phyloP scores from a whole-genome alignment of 2,888 invertebrate genomes.

The Volucella zonaria region DNA sequence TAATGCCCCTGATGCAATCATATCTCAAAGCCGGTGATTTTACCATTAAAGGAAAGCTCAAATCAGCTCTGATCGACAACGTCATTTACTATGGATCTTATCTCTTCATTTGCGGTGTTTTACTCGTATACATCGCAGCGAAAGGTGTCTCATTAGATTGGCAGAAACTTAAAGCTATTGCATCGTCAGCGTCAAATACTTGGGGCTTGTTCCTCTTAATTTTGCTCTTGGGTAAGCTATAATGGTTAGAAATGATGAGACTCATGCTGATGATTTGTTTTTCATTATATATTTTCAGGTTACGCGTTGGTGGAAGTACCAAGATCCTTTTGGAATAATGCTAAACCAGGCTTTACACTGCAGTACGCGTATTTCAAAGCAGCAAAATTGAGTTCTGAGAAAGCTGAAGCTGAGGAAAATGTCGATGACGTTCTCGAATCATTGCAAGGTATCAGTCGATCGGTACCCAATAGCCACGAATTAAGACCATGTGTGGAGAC shows the following conservation, averaged over 20 bases:
- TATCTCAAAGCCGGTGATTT: slow-evolving; percentile 99
- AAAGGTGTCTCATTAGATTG: slow-evolving; percentile 95
- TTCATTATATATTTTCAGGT: slow-evolving; percentile 80
- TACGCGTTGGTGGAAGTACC: slow-evolving; percentile 98
- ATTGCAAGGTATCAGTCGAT: slow-evolving; percentile 90
- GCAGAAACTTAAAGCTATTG: slow-evolving; percentile 96
- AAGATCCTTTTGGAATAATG: slow-evolving; percentile 94
- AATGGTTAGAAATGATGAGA: not conserved
- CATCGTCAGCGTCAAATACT: slow-evolving; percentile 99
- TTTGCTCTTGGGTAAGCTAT: slow-evolving; percentile 87
- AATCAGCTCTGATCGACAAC: slow-evolving; percentile 97
- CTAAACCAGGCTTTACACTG: slow-evolving; percentile 92
- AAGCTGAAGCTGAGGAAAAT: slow-evolving; percentile 98
- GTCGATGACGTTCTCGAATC: slow-evolving; percentile 97
- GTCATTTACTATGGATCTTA: slow-evolving; percentile 99
- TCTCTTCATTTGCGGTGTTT: slow-evolving; percentile 95
- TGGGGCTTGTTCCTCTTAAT: slow-evolving; percentile 99
- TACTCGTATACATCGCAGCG: slow-evolving; percentile 96
- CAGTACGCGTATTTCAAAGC: slow-evolving; percentile 96
- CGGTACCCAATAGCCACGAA: slow-evolving; percentile 89
- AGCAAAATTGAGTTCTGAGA: slow-evolving; percentile 96
- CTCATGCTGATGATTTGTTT: not conserved
- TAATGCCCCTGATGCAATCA: slow-evolving; percentile 99
- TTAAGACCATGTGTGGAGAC: slow-evolving; percentile 92
- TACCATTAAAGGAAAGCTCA: slow-evolving; percentile 95